Evolutionary conservation across 2,797 vertebrate species (phyloP).

Genomic region (Varecia variegata): DNA sequence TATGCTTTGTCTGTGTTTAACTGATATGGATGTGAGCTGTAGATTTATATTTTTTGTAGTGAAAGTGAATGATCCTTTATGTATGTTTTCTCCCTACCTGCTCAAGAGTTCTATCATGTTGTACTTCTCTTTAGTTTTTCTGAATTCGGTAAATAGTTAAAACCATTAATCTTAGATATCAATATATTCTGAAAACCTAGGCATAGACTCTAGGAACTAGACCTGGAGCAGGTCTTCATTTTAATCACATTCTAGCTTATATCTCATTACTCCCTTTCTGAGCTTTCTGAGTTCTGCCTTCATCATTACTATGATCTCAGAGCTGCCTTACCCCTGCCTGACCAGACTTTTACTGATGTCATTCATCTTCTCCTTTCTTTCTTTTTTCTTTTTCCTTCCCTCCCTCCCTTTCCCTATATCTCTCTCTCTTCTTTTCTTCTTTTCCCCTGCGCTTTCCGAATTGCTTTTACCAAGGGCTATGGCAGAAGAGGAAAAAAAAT

Average conservation of each 20-base stretch:
- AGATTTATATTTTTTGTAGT: neutral
- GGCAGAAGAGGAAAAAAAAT: neutral
- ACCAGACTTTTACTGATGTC: neutral
- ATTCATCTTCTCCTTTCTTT: neutral
- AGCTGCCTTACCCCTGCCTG: neutral
- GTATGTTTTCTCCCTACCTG: neutral
- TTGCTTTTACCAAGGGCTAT: neutral
- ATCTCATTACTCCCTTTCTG: neutral
- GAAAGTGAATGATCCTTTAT: neutral
- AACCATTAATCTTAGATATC: neutral
- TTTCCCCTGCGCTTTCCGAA: neutral
- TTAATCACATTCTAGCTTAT: neutral
- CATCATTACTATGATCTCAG: neutral
- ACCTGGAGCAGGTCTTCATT: neutral
- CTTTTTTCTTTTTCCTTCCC: neutral
- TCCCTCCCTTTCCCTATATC: neutral
- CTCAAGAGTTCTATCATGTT: neutral
- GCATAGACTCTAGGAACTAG: neutral
- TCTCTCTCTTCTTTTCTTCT: neutral
- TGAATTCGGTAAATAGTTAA: neutral
- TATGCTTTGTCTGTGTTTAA: neutral
- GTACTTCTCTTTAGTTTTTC: neutral
- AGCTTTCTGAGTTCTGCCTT: neutral
- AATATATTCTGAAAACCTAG: neutral
- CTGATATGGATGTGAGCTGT: neutral